phyloP scores from a whole-genome alignment of 2,113 vertebrate species.

The Rhodinocichla rosea region DNA sequence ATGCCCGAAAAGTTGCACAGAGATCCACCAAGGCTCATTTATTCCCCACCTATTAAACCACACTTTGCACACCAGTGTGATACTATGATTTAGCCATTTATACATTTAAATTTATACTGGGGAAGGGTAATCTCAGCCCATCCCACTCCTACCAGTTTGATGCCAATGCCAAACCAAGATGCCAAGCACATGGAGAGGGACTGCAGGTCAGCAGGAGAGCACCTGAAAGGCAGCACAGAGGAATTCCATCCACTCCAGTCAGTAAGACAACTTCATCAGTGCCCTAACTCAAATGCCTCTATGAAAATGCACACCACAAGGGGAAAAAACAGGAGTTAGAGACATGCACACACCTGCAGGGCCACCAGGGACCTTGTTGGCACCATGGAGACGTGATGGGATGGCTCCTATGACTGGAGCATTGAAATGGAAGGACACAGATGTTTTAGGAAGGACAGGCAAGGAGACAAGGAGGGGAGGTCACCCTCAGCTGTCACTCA shows the following conservation, averaged over 20 bases:
- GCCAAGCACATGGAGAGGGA: background rate
- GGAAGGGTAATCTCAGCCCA: background rate
- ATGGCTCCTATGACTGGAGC: background rate
- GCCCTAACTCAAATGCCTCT: background rate
- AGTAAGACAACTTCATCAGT: rapidly evolving
- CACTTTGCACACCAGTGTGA: background rate
- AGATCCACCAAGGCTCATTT: background rate
- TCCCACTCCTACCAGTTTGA: background rate
- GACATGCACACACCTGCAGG: background rate
- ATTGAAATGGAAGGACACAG: background rate
- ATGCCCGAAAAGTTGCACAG: background rate
- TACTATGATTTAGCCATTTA: background rate
- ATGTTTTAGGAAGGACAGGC: background rate
- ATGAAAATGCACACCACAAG: background rate
- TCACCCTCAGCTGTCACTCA: background rate
- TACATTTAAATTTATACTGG: background rate
- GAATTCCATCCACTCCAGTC: background rate
- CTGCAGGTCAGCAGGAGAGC: background rate
- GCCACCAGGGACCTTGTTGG: no score
- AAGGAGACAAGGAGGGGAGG: background rate
- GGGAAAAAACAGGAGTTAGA: background rate
- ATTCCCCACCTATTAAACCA: background rate
- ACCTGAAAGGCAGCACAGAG: background rate
- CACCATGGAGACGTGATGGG: background rate
- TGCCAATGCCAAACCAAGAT: background rate